Conservation (phyloP, 2,113 vertebrate species). For the Apodemus sylvaticus region DNA sequence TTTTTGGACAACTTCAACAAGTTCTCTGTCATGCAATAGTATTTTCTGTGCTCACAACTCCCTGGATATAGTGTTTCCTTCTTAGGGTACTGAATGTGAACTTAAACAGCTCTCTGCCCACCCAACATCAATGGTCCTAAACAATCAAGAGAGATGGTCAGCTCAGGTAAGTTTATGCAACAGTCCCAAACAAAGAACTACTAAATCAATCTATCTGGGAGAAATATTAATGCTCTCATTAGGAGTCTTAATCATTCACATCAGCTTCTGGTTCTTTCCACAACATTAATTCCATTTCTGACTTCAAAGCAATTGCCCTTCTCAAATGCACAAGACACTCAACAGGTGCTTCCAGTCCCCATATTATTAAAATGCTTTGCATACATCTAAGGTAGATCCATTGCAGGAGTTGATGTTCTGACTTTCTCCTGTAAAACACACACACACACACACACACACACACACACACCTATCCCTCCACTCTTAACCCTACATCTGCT, state of each 20-base stretch:
- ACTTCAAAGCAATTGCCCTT: conserved; percentile 77
- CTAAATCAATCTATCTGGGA: conserved; percentile 80
- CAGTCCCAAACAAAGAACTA: conserved; percentile 56
- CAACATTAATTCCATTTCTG: conserved; percentile 76
- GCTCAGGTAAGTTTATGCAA: conserved; percentile 63
- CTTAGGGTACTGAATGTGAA: background rate
- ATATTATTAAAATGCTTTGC: conserved; percentile 1
- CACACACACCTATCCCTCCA: background rate
- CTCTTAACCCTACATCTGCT: background rate
- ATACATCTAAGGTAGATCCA: background rate
- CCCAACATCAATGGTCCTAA: conserved; percentile 8
- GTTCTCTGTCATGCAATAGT: too few species aligned
- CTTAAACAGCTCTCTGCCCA: background rate
- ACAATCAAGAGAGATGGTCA: conserved; percentile 68
- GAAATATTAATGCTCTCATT: conserved; percentile 85
- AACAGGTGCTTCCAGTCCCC: conserved; percentile 12
- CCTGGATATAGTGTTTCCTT: background rate
- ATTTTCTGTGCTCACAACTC: rapidly evolving
- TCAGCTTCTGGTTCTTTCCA: conserved; percentile 81
- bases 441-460: background rate
- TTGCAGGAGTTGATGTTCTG: background rate
- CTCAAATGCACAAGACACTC: conserved; percentile 35
- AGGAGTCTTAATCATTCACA: conserved; percentile 86
- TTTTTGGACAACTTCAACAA: background rate
- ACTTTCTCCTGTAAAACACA: too few species aligned